These are phyloP conservation scores for Pampus argenteus DNA, from an alignment of 2,797 vertebrate species.

Conservation along the genomic window DNA sequence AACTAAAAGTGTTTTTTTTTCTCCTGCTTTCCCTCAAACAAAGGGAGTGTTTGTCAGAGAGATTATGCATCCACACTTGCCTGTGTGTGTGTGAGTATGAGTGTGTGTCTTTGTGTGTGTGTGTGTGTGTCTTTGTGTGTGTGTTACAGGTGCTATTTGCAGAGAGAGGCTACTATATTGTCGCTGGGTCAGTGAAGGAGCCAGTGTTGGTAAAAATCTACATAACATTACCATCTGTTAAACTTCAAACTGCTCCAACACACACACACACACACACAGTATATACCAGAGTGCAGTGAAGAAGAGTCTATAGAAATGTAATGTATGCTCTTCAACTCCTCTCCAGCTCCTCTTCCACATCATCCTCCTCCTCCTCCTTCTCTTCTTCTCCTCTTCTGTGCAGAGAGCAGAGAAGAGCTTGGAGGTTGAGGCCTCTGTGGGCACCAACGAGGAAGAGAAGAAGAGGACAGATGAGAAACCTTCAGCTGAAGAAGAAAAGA, in stretches of 20 bases:
- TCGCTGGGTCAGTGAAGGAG: constrained; percentile 67
- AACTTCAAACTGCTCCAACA: constrained; percentile 76
- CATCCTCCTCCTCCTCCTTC: constrained; percentile 46
- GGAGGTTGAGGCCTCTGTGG: constrained; percentile 46
- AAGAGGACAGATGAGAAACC: constrained; percentile 10
- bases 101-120: constrained; percentile 27
- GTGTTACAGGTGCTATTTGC: constrained; percentile 75
- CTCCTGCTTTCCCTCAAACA: constrained; percentile 56
- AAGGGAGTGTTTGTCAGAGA: constrained; percentile 53
- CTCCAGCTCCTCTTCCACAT: constrained; percentile 59
- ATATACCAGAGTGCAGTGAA: constrained; percentile 37
- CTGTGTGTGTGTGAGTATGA: constrained; percentile 13
- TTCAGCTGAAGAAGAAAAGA: neutral
- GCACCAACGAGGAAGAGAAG: constrained; percentile 30
- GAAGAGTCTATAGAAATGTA: constrained; percentile 63
- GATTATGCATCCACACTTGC: constrained; percentile 44
- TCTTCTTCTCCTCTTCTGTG: constrained; percentile 41
- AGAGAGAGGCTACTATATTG: constrained; percentile 61
- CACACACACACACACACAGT: constrained; percentile 1
- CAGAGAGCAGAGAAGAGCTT: constrained; percentile 56
- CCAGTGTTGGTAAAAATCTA: constrained; percentile 73
- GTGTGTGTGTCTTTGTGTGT: constrained; percentile 55
- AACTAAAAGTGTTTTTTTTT: constrained; percentile 55
- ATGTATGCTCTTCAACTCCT: constrained; percentile 67
- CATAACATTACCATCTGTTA: constrained; percentile 82